A percentile compares a stretch with the other conserved stretches of the same genome.
Evolutionary conservation across 2,797 vertebrate genomes (phyloP).

Genomic region (Sphaeramia orbicularis): DNA sequence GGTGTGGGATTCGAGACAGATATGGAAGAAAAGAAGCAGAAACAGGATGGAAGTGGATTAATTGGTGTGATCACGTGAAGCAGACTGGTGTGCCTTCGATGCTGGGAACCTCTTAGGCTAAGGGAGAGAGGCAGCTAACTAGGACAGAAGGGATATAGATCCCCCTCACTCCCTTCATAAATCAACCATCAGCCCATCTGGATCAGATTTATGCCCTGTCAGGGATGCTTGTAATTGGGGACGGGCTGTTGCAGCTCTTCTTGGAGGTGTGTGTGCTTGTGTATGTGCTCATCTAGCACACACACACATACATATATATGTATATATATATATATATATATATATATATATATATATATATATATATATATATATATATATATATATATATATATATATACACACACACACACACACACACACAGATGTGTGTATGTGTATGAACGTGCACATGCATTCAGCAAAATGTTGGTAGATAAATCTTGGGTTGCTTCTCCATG

Average conservation of each 20-base stretch:
- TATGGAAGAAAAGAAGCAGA: slow-evolving; percentile 31
- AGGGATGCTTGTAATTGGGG: slow-evolving; percentile 74
- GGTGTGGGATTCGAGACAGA: slow-evolving; percentile 18
- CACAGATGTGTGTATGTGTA: slow-evolving; percentile 23
- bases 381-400: background rate
- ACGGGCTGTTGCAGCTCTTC: slow-evolving; percentile 56
- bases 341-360: background rate
- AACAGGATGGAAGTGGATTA: slow-evolving; percentile 68
- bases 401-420: too few species aligned
- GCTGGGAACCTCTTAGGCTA: slow-evolving; percentile 46
- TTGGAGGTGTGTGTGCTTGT: slow-evolving; percentile 28
- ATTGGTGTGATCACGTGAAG: slow-evolving; percentile 58
- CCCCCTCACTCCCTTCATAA: slow-evolving; percentile 69
- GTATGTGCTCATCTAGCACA: slow-evolving; percentile 2
- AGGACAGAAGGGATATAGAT: slow-evolving; percentile 72
- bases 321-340: too few species aligned
- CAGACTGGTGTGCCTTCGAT: slow-evolving; percentile 45
- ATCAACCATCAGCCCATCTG: slow-evolving; percentile 78
- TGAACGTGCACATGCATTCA: slow-evolving; percentile 18
- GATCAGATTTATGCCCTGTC: slow-evolving; percentile 79
- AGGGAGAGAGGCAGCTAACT: slow-evolving; percentile 64
- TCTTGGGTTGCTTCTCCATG: slow-evolving; percentile 38
- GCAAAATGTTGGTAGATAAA: slow-evolving; percentile 52
- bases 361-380: too few species aligned
- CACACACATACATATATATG: too few species aligned